Percentiles rank a stretch among this genome's conserved stretches.
Conservation (phyloP, 2,888 invertebrate genomes). For the Acanthococcus lagerstroemiae region DNA sequence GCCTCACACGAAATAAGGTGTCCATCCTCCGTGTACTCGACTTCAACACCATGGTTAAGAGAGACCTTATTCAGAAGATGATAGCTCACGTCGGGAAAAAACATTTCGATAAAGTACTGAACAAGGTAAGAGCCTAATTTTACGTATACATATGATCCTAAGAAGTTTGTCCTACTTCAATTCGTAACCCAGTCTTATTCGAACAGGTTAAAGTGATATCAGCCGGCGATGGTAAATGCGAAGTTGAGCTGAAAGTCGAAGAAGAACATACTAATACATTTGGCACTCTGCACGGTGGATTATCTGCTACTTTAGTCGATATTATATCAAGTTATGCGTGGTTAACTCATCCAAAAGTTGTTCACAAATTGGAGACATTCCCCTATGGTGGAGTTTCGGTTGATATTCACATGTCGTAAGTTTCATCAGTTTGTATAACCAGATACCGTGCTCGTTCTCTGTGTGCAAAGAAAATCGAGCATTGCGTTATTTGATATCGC, state of each 20-base stretch:
- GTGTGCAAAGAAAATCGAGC: not conserved
- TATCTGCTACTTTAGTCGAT: constrained; percentile 45
- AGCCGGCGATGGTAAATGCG: constrained; percentile 60
- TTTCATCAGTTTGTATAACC: not conserved
- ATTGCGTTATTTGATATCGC: too few relatives aligned
- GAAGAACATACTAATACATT: constrained; percentile 61
- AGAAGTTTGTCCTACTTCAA: too few relatives aligned
- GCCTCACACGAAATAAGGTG: too few relatives aligned
- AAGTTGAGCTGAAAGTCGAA: constrained; percentile 63
- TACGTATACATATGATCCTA: too few relatives aligned
- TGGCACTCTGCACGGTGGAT: constrained; percentile 75
- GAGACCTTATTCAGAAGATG: constrained; percentile 16
- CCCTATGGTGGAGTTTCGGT: constrained; percentile 35
- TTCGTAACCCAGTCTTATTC: too few relatives aligned
- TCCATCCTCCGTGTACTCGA: too few relatives aligned
- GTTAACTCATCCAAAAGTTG: constrained; percentile 45
- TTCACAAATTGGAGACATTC: not conserved
- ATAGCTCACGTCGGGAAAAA: constrained; percentile 3
- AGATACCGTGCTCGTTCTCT: not conserved
- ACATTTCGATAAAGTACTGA: constrained; percentile 5
- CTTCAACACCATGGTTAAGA: constrained; percentile 22
- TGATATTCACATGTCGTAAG: constrained; percentile 36
- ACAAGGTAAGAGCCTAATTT: too few relatives aligned
- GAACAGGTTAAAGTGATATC: constrained; percentile 45
- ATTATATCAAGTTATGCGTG: not conserved